A percentile compares a stretch with the other conserved stretches of the same genome.
These are phyloP conservation scores for Agriopis marginaria DNA, from an alignment of 2,888 invertebrate species.

Conservation along the genomic window DNA sequence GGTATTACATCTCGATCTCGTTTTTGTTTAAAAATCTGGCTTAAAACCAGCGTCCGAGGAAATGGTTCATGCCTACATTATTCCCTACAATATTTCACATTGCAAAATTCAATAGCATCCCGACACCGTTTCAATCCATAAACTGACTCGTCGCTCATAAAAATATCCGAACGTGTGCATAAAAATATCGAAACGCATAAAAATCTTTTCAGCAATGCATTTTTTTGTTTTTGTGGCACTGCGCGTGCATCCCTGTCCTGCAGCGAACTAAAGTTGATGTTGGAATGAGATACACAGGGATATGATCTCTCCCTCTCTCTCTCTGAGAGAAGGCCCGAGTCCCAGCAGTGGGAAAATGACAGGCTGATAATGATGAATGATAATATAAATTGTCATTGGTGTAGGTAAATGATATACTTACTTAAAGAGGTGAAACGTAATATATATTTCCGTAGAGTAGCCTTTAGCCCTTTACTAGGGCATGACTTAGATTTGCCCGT, in stretches of 20 bases:
- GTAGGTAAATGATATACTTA: no score
- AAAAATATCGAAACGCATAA: conserved; percentile 56
- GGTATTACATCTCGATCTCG: no score
- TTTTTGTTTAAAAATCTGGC: no score
- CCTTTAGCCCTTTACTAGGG: no score
- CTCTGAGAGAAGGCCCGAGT: no score
- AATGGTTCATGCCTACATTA: conserved; percentile 26
- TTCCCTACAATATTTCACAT: conserved; percentile 29
- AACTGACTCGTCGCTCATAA: conserved; percentile 58
- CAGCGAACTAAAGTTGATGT: conserved; percentile 49
- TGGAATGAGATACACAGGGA: conserved; percentile 18
- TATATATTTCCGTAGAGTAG: no score
- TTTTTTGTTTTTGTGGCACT: conserved; percentile 39
- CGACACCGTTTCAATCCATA: conserved; percentile 56
- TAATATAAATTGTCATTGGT: no score
- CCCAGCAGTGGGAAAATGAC: no score
- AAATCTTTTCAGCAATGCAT: conserved; percentile 58
- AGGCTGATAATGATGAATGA: no score
- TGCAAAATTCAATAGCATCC: conserved; percentile 56
- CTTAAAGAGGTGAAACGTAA: no score
- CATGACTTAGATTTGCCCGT: no score
- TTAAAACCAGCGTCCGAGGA: not conserved
- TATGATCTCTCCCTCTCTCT: no score
- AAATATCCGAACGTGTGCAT: conserved; percentile 53
- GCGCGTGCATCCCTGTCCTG: conserved; percentile 61